Conservation (phyloP, 92 coral and sea anemone species). For the Scolanthus callimorphus region DNA sequence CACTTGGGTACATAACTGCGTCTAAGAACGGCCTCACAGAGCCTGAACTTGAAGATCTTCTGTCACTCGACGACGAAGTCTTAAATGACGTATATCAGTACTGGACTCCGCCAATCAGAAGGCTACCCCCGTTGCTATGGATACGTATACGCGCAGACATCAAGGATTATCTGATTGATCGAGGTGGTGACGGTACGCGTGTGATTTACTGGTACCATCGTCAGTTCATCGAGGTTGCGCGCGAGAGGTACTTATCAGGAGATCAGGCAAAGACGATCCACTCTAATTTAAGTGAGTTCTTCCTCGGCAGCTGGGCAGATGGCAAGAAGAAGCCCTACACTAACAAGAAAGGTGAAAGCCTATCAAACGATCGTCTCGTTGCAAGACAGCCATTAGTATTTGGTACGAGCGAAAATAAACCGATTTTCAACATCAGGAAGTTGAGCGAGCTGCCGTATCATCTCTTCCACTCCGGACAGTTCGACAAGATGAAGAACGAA, state of each 20-base stretch:
- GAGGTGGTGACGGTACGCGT: constrained; percentile 94
- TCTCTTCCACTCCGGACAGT: constrained; percentile 60
- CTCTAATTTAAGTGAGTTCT: constrained; percentile 80
- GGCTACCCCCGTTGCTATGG: constrained; percentile 97
- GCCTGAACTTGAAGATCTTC: constrained; percentile 89
- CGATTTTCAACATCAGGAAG: constrained; percentile 83
- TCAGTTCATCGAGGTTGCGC: constrained; percentile 93
- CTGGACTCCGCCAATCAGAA: constrained; percentile 98
- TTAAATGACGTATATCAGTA: constrained; percentile 95
- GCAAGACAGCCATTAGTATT: constrained; percentile 81
- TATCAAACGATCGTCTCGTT: constrained; percentile 82
- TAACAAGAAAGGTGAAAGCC: constrained; percentile 73
- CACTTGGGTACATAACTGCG: constrained; percentile 90
- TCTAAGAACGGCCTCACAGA: constrained; percentile 91
- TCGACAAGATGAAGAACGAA: constrained; percentile 58
- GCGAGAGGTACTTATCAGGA: constrained; percentile 64
- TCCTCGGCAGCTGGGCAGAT: constrained; percentile 85
- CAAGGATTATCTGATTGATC: constrained; percentile 86
- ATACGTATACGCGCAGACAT: constrained; percentile 92
- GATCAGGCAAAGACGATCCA: constrained; percentile 68
- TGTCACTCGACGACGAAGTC: constrained; percentile 95
- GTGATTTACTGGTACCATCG: constrained; percentile 98
- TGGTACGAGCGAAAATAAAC: constrained; percentile 60
- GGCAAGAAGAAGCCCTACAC: constrained; percentile 86
- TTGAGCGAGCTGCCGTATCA: constrained; percentile 91